phyloP scores from a whole-genome alignment of 2,888 invertebrate genomes.

The Andrena praecox region DNA sequence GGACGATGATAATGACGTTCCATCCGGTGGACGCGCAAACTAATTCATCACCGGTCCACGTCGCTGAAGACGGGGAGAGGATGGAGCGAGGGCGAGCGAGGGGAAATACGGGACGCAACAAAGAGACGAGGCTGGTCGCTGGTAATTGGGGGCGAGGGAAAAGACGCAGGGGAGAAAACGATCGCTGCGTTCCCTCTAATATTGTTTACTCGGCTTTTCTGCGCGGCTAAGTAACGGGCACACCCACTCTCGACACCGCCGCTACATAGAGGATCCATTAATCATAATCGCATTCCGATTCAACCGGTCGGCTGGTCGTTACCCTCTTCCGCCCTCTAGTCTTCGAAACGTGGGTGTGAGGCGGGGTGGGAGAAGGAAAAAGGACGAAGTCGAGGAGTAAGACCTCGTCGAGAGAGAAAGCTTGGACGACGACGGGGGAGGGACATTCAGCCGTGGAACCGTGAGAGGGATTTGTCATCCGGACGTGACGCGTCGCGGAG shows the following conservation, averaged over 20 bases:
- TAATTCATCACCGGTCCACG: slow-evolving; percentile 50
- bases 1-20: slow-evolving; percentile 40
- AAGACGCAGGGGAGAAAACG: slow-evolving; percentile 43
- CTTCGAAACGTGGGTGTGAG: slow-evolving; percentile 8
- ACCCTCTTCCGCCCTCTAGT: slow-evolving; percentile 10
- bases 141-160: slow-evolving; percentile 46
- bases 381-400: slow-evolving; percentile 31
- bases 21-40: slow-evolving; percentile 35
- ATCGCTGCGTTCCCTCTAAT: slow-evolving; percentile 57
- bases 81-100: background rate
- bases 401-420: slow-evolving; percentile 23
- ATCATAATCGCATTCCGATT: slow-evolving; percentile 77
- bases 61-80: background rate
- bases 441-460: slow-evolving; percentile 58
- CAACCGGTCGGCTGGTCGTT: slow-evolving; percentile 54
- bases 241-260: slow-evolving; percentile 34
- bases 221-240: slow-evolving; percentile 51
- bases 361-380: background rate
- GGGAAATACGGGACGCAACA: slow-evolving; percentile 5
- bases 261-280: slow-evolving; percentile 69
- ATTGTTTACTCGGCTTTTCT: slow-evolving; percentile 67
- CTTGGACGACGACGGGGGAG: slow-evolving; percentile 10
- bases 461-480: slow-evolving; percentile 79
- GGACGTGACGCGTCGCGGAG: slow-evolving; percentile 71
- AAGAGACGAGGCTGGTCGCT: slow-evolving; percentile 9